Conservation (phyloP, 2,888 invertebrate genomes). For the Cheilosia grossa region DNA sequence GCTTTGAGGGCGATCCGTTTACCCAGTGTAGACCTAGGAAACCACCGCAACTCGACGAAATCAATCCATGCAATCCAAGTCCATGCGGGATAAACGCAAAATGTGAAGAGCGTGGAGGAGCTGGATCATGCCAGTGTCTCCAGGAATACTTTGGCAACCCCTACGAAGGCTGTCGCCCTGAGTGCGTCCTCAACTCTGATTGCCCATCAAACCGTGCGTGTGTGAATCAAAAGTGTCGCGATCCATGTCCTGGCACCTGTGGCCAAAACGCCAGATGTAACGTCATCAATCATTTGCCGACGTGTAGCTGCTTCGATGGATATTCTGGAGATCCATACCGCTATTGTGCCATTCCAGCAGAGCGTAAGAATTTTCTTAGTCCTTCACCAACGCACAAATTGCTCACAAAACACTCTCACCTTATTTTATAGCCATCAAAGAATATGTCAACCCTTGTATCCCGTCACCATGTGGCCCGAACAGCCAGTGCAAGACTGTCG, state of each 20-base stretch:
- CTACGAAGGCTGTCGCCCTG: conserved; percentile 89
- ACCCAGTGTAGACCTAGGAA: conserved; percentile 84
- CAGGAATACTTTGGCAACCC: conserved; percentile 87
- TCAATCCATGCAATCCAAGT: conserved; percentile 86
- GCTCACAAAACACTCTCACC: conserved; percentile 46
- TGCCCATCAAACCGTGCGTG: conserved; percentile 89
- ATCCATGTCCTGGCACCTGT: conserved; percentile 91
- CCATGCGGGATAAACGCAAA: conserved; percentile 88
- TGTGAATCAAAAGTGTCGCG: conserved; percentile 87
- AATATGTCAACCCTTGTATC: conserved; percentile 86
- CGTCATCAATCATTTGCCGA: conserved; percentile 91
- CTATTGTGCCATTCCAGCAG: conserved; percentile 85
- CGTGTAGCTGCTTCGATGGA: conserved; percentile 88
- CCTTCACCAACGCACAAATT: background rate
- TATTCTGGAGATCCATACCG: conserved; percentile 89
- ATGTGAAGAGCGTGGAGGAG: conserved; percentile 82
- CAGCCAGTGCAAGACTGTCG: conserved; percentile 87
- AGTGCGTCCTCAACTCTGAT: conserved; percentile 88
- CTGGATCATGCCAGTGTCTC: conserved; percentile 87
- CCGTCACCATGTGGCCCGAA: conserved; percentile 91
- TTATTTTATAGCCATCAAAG: conserved; percentile 73
- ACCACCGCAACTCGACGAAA: conserved; percentile 78
- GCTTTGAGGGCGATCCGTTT: conserved; percentile 86
- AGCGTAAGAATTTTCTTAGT: conserved; percentile 79
- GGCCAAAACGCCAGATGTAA: conserved; percentile 90